Evolutionary conservation across 2,888 invertebrate species (phyloP), one percentile per base, ranked within the genome.

Genomic region (Tiliacea citrago): DNA sequence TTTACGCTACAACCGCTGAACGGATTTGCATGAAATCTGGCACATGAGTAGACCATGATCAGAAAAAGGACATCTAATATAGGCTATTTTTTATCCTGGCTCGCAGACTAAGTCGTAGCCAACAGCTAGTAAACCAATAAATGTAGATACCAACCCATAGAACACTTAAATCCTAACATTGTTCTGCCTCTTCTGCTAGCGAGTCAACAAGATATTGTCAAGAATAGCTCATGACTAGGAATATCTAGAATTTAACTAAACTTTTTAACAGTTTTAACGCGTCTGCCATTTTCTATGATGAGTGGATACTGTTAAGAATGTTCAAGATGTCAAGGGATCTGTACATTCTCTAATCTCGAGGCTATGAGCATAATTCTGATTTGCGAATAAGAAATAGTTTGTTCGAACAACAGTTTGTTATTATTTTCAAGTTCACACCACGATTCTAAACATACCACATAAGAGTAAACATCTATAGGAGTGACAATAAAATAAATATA

Each of bases 311-410:
- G 35, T 39, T 61, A 61, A 21, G 53, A 62, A 45, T 63, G 80
- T 80, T 35, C 13, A 49, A 60, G 74, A 55, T 74, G 75, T 80
- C 80, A 77, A 79, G 74, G 65, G 21, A 49, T 53, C 35, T 29
- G 53, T n/a, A 60, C 74, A 66, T 71, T 71, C 77, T 73, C 47
- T n/a, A 21, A 74, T 53, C 29, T 79, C 73, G 51, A 79, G 76
- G 78, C 24, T 70, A 49, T 45, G 13, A 78, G 12, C 10, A 21
- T 57, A 18, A 68, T 61, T 53, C 39, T n/a, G 21, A 58, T 45
- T 60, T 10, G 55, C 24, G 49, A 62, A 18, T 24, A 35, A 53
- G 29, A 35, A 53, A 16, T 16, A 21, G 35, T 58, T 45, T 16
- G 7, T 39, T 51, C n/a, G 0, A 61, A 29, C 29, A 77, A 61